Percentiles rank a stretch among this genome's conserved stretches.
Evolutionary conservation across 2,113 vertebrate species (phyloP).

Genomic region (Corynorhinus townsendii): DNA sequence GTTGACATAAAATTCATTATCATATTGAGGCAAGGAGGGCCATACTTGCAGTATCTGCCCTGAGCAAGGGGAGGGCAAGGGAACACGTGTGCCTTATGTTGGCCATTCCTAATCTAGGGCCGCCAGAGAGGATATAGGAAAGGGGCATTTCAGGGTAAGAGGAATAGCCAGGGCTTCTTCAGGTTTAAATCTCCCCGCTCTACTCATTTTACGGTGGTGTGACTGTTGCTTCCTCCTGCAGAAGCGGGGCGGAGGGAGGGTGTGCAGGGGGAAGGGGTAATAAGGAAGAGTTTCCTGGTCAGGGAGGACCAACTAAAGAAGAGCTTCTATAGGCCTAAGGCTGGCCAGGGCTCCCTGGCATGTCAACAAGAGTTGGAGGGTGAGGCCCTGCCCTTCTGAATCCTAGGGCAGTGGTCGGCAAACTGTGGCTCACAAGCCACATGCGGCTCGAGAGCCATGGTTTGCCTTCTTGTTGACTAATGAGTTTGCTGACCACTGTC

Average conservation of each 20-base stretch:
- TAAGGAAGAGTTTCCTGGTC: not conserved
- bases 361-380: not conserved
- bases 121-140: not conserved
- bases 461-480: too few relatives aligned
- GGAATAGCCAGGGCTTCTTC: not conserved
- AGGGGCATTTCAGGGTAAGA: not conserved
- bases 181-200: not conserved
- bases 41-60: not conserved
- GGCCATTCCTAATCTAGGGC: not conserved
- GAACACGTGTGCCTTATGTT: not conserved
- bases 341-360: not conserved
- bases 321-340: not conserved
- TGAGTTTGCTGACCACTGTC: too few relatives aligned
- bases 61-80: not conserved
- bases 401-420: too few relatives aligned
- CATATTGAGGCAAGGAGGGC: not conserved
- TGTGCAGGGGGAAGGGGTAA: not conserved
- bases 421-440: too few relatives aligned
- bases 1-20: not conserved
- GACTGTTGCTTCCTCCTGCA: not conserved
- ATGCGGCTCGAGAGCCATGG: too few relatives aligned
- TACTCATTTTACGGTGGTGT: not conserved
- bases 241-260: not conserved
- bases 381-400: not conserved
- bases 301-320: not conserved